phyloP scores from a whole-genome alignment of 2,797 vertebrate species.

The Alca torda region DNA sequence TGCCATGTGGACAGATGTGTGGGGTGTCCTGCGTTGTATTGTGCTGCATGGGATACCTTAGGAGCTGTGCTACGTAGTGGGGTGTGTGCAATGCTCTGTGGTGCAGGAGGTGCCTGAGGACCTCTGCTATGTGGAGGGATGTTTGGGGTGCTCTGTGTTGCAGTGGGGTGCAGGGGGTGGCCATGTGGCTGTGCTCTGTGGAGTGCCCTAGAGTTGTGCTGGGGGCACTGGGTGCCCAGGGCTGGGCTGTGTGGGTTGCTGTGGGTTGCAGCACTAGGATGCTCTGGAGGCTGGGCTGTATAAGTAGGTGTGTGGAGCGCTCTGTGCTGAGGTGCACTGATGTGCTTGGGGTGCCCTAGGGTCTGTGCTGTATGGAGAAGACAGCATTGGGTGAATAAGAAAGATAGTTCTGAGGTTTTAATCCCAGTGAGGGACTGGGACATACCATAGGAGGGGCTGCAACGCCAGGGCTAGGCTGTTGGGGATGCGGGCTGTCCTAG shows the following conservation, averaged over 20 bases:
- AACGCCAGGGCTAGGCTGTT: not conserved
- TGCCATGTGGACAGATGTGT: not conserved
- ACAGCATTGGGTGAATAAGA: not conserved
- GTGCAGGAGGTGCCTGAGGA: not conserved
- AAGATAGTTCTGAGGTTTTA: not conserved
- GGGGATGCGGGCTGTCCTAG: not conserved
- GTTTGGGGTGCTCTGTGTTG: not conserved
- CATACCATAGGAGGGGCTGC: not conserved
- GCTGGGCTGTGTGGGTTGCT: not conserved
- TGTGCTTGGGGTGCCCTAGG: not conserved
- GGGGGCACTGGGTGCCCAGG: not conserved
- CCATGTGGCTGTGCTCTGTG: not conserved
- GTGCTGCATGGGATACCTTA: not conserved
- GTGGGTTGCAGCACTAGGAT: not conserved
- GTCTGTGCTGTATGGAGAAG: not conserved
- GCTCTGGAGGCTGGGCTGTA: not conserved
- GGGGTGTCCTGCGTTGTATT: not conserved
- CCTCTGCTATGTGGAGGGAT: not conserved
- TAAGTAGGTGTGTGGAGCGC: too few species aligned
- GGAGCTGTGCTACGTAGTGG: not conserved
- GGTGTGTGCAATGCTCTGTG: not conserved
- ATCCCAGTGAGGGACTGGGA: not conserved
- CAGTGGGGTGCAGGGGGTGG: not conserved
- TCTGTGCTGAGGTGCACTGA: not conserved
- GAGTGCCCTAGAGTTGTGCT: not conserved